Evolutionary conservation across 1,140 invertebrate genomes (phyloP).

Genomic region (Ridgeia piscesae): DNA sequence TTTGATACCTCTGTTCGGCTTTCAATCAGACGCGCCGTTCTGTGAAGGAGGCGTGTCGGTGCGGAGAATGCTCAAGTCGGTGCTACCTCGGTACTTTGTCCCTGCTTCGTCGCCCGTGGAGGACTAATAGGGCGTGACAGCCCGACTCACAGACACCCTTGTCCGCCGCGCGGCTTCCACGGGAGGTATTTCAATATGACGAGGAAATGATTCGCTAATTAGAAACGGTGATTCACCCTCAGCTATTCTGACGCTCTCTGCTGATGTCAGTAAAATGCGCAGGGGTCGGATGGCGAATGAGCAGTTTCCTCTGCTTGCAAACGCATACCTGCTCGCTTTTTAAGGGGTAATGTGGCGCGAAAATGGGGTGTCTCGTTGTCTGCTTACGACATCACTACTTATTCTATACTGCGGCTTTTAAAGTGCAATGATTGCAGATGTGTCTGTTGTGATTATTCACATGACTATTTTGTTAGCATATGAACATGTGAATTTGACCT

Average conservation of each 20-base stretch:
- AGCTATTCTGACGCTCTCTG: not conserved
- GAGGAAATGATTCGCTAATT: slow-evolving; percentile 1
- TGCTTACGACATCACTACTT: not conserved
- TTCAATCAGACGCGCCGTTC: not conserved
- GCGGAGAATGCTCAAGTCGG: not conserved
- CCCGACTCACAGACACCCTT: not conserved
- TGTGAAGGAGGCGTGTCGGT: not conserved
- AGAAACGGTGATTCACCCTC: not conserved
- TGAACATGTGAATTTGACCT: too few relatives aligned
- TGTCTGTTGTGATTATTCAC: not conserved
- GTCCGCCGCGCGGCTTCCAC: not conserved
- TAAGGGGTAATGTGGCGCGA: not conserved
- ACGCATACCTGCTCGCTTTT: not conserved
- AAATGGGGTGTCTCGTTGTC: not conserved
- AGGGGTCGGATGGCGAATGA: not conserved
- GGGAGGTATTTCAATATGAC: not conserved
- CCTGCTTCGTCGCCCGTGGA: not conserved
- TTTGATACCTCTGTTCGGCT: not conserved
- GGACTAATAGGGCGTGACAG: not conserved
- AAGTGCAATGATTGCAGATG: not conserved
- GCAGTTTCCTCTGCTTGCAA: too few relatives aligned
- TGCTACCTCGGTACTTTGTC: not conserved
- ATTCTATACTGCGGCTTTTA: not conserved
- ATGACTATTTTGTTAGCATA: not conserved
- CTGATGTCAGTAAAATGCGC: not conserved